Percentiles rank a stretch among this genome's conserved stretches.
These are phyloP conservation scores for Metacarcinus magister DNA, from an alignment of 2,888 invertebrate genomes.

Conservation along the genomic window DNA sequence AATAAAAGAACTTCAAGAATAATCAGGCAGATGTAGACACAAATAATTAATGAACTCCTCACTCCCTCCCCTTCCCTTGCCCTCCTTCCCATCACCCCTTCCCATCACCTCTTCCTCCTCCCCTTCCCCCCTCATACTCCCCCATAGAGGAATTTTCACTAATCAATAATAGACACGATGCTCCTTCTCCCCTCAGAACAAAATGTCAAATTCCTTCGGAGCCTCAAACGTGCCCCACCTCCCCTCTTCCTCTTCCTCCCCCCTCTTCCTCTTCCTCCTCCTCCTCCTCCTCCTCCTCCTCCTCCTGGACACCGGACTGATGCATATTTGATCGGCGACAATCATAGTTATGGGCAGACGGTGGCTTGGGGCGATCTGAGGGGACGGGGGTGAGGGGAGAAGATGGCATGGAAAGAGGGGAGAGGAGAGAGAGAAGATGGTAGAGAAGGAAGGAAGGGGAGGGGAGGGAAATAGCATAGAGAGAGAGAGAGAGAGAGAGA, in stretches of 20 bases:
- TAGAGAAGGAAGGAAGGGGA: too few relatives aligned
- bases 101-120: too few relatives aligned
- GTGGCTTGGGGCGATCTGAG: neutral
- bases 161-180: slow-evolving; percentile 61
- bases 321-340: slow-evolving; percentile 77
- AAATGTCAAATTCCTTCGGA: slow-evolving; percentile 69
- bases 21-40: neutral
- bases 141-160: slow-evolving; percentile 63
- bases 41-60: neutral
- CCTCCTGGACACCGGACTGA: slow-evolving; percentile 72
- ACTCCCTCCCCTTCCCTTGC: neutral
- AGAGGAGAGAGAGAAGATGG: neutral
- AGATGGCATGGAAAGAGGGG: neutral
- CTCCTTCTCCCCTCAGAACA: slow-evolving; percentile 41
- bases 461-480: neutral
- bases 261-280: too few relatives aligned
- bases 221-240: neutral
- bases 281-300: too few relatives aligned
- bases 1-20: neutral
- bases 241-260: slow-evolving; percentile 3
- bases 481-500: neutral
- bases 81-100: neutral
- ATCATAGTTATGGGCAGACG: slow-evolving; percentile 75
- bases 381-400: neutral
- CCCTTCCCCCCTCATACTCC: neutral